Conservation (phyloP, 2,888 invertebrate species). For the Lordiphosa andalusiaca region DNA sequence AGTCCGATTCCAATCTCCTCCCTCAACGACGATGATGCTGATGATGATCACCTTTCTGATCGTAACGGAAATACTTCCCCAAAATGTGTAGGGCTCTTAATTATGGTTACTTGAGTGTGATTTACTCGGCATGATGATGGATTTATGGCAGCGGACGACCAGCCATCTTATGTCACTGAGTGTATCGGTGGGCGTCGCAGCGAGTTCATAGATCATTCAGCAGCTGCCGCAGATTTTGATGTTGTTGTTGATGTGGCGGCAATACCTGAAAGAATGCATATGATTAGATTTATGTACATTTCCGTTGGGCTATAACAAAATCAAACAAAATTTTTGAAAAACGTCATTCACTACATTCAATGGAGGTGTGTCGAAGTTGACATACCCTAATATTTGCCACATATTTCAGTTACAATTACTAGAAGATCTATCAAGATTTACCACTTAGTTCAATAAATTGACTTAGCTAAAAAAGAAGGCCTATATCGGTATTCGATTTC, state of each 20-base stretch:
- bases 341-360: too few species aligned
- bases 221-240: slow-evolving; percentile 24
- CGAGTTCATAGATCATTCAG: slow-evolving; percentile 57
- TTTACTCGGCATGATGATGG: slow-evolving; percentile 64
- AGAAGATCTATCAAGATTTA: too few species aligned
- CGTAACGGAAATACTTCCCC: slow-evolving; percentile 50
- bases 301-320: slow-evolving; percentile 28
- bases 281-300: slow-evolving; percentile 61
- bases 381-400: too few species aligned
- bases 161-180: slow-evolving; percentile 49
- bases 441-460: too few species aligned
- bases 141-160: slow-evolving; percentile 58
- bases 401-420: too few species aligned
- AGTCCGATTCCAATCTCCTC: slow-evolving; percentile 37
- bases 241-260: slow-evolving; percentile 38
- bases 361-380: too few species aligned
- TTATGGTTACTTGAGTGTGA: slow-evolving; percentile 58
- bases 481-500: too few species aligned
- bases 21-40: background rate
- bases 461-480: too few species aligned
- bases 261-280: slow-evolving; percentile 60
- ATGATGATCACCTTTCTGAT: slow-evolving; percentile 58
- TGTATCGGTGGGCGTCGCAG: slow-evolving; percentile 10
- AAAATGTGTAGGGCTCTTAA: slow-evolving; percentile 44
- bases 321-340: too few species aligned